A percentile compares a stretch with the other conserved stretches of the same genome.
Conservation (phyloP, 2,113 vertebrate species). For the Engystomops pustulosus region DNA sequence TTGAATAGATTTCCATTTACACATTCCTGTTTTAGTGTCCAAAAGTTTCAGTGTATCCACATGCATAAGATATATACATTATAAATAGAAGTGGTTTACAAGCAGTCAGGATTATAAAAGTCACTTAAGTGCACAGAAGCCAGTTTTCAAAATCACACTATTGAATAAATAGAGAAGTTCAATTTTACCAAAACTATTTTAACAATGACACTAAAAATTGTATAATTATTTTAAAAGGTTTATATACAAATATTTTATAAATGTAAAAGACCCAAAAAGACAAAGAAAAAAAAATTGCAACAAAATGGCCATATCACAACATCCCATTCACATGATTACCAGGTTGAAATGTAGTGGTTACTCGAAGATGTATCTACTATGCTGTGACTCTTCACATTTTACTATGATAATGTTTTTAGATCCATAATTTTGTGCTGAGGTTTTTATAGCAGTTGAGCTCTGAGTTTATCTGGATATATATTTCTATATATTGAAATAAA, state of each 20-base stretch:
- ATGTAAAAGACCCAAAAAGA: background rate
- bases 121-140: background rate
- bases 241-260: background rate
- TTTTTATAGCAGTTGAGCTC: too few relatives aligned
- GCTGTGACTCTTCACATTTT: too few relatives aligned
- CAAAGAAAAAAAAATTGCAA: slow-evolving; percentile 8
- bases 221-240: background rate
- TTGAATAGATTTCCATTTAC: slow-evolving; percentile 60
- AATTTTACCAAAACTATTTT: background rate
- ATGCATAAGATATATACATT: slow-evolving; percentile 35
- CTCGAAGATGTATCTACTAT: background rate
- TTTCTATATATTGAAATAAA: too few relatives aligned
- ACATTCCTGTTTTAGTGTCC: background rate
- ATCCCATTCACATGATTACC: too few relatives aligned
- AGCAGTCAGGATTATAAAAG: background rate
- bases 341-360: background rate
- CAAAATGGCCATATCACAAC: background rate
- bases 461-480: too few relatives aligned
- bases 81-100: slow-evolving; percentile 36
- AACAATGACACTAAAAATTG: background rate
- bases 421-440: too few relatives aligned
- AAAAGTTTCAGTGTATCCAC: slow-evolving; percentile 18
- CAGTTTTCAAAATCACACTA: background rate
- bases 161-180: background rate
- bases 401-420: too few relatives aligned